Base-by-base conservation (phyloP, 2,797 vertebrate genomes). In the Bucorvus abyssinicus region DNA sequence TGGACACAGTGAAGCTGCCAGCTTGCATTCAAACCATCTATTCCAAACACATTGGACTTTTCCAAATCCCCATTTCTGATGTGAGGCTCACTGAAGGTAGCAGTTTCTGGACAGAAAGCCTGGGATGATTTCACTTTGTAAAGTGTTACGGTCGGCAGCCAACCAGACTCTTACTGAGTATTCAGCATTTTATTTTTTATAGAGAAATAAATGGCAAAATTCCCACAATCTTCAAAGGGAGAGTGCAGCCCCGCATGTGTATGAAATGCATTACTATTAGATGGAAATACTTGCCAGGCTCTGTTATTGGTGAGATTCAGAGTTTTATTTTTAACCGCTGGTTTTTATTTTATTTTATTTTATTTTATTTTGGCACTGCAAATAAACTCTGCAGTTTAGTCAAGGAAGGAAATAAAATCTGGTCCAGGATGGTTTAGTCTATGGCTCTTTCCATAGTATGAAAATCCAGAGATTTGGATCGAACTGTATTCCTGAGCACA, bases 131-230 rank as follows among this genome's bases (percentile, higher is more conserved):
- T 89, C 47, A 84, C 55, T 93, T 70, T 55, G 27, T 36, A 24
- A 64, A 90, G 36, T 24, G 81, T 74, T 87, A 50, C 70, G n/a
- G 23, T 57, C 30, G 2, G 49, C 77, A 84, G 70, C 61, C 85
- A 89, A 87, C 24, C 23, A 87, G 44, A 56, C 55, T 74, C 78
- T 74, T 44, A 57, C 30, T 49, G 63, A 77, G 45, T 26, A 64
- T 59, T 89, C 77, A 74, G 63, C 19, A 45, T 56, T 80, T 88
- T 26, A 47, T 36, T 73, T 85, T 91, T 67, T 30, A 63, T 59
- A 69, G 21, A 70, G 55, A 95, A 94, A 91, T 61, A 88, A 90
- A 79, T 64, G 63, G 49, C 68, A 87, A 80, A 89, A 82, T 85
- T 90, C 64, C 70, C 60, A n/a, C 16, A 2, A 19, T 90, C 83